Conservation (phyloP, 1,140 invertebrate genomes). For the Drosophila punjabiensis region DNA sequence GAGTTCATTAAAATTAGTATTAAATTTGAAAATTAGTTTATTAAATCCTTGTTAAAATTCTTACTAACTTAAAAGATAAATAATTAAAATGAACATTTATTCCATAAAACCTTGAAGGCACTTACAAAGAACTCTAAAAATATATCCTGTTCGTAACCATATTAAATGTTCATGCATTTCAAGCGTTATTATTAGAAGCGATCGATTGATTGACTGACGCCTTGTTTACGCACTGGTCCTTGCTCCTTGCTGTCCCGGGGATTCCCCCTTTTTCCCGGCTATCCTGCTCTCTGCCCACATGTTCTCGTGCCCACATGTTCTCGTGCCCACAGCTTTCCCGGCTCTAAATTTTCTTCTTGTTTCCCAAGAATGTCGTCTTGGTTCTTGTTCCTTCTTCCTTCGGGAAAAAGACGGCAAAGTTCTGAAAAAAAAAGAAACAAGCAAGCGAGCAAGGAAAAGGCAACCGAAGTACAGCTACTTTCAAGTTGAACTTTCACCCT, state of each 20-base stretch:
- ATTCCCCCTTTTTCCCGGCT: neutral
- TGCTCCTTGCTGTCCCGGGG: neutral
- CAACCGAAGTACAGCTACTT: constrained; percentile 55
- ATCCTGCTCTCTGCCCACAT: neutral
- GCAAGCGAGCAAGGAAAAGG: constrained; percentile 34
- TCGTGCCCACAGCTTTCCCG: constrained; percentile 25
- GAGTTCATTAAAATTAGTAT: too few species aligned
- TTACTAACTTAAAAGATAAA: neutral
- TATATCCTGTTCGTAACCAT: neutral
- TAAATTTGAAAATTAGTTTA: neutral
- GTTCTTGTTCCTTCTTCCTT: constrained; percentile 25
- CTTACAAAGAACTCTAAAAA: neutral
- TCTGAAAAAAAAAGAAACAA: constrained; percentile 20
- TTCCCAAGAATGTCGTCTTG: constrained; percentile 40
- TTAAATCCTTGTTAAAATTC: neutral
- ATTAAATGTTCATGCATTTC: neutral
- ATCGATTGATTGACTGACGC: constrained; percentile 31
- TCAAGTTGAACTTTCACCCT: constrained; percentile 58
- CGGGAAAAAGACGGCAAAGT: constrained; percentile 58
- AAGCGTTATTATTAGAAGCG: constrained; percentile 1
- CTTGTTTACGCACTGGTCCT: constrained; percentile 18
- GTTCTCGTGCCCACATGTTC: constrained; percentile 16
- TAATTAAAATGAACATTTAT: too few species aligned
- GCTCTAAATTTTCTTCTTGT: neutral
- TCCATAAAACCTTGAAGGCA: neutral